A percentile compares a stretch with the other conserved stretches of the same genome.
Conservation (phyloP, 2,888 invertebrate genomes). For the Acanthosepion esculentum region DNA sequence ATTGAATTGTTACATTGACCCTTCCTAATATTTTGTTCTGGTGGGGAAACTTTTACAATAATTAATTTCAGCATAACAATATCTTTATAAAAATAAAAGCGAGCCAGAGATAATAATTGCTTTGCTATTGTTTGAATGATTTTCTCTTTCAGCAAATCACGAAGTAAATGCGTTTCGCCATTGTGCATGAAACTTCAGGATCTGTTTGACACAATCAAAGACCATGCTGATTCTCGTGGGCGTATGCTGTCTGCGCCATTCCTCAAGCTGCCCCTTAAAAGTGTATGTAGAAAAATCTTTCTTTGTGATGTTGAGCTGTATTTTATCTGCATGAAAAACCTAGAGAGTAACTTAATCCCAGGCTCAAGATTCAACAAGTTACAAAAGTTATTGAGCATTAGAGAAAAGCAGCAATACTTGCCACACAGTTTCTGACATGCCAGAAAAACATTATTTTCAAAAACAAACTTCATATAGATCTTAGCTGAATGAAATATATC, state of each 20-base stretch:
- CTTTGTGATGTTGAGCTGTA: not conserved
- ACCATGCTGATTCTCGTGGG: slow-evolving; percentile 85
- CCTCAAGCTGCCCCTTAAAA: slow-evolving; percentile 93
- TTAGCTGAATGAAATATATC: too few species aligned
- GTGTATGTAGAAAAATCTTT: slow-evolving; percentile 76
- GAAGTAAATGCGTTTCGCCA: slow-evolving; percentile 67
- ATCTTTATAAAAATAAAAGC: too few species aligned
- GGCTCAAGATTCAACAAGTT: too few species aligned
- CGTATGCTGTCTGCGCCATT: slow-evolving; percentile 95
- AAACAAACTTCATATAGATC: too few species aligned
- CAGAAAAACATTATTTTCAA: too few species aligned
- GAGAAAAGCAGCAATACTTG: too few species aligned
- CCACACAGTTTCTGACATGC: too few species aligned
- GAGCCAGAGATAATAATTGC: not conserved
- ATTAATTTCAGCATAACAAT: not conserved
- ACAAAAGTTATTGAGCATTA: too few species aligned
- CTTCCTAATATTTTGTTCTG: not conserved
- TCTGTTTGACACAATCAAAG: slow-evolving; percentile 90
- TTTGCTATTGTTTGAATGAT: not conserved
- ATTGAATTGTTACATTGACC: not conserved
- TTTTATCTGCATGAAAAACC: too few species aligned
- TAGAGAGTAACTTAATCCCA: too few species aligned
- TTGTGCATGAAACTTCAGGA: slow-evolving; percentile 87
- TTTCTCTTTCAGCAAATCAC: slow-evolving; percentile 50
- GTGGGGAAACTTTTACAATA: not conserved